These are phyloP conservation scores for Thereva nobilitata DNA, from an alignment of 2,888 invertebrate species.

Conservation along the genomic window DNA sequence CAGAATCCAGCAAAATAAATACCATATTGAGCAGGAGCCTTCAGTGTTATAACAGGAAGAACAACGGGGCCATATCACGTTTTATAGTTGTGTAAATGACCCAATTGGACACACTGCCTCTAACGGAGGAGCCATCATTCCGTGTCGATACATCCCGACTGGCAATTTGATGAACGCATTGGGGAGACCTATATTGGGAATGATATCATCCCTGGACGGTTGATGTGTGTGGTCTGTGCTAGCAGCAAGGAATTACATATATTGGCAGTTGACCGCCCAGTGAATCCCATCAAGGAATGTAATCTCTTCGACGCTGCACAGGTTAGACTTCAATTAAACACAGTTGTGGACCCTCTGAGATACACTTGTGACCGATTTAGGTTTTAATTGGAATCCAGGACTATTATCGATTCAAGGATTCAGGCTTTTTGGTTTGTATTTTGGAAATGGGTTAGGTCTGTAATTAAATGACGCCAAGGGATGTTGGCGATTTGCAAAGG, in stretches of 20 bases:
- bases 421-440: too few species aligned
- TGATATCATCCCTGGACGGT: constrained; percentile 1
- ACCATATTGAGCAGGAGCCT: too few species aligned
- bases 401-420: too few species aligned
- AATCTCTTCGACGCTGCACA: not conserved
- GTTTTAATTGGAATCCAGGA: not conserved
- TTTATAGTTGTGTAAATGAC: constrained; percentile 37
- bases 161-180: not conserved
- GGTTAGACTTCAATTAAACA: not conserved
- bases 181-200: constrained; percentile 15
- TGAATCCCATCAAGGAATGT: not conserved
- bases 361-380: not conserved
- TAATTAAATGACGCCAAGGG: too few species aligned
- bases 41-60: not conserved
- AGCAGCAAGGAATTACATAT: constrained; percentile 24
- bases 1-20: too few species aligned
- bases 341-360: not conserved
- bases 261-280: not conserved
- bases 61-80: constrained; percentile 7
- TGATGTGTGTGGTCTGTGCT: not conserved
- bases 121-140: constrained; percentile 20
- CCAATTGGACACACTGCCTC: constrained; percentile 36
- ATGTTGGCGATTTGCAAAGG: too few species aligned
- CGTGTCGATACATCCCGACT: constrained; percentile 22
- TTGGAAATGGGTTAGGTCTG: too few species aligned